Conservation (phyloP, 2,113 vertebrate genomes). For the Tachycineta bicolor region DNA sequence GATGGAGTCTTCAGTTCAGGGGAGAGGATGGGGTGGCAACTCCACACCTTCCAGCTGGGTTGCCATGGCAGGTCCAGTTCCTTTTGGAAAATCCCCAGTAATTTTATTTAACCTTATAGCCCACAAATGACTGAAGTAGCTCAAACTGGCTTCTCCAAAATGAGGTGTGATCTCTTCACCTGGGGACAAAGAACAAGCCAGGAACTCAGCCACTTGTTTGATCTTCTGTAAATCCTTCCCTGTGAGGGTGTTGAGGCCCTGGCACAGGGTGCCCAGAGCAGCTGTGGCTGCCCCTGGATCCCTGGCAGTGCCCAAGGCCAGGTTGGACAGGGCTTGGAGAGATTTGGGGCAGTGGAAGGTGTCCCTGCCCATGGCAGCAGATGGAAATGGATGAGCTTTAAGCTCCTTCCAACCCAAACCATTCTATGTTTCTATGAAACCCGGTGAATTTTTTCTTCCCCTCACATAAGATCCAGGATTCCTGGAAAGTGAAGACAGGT, state of each 20-base stretch:
- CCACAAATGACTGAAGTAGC: neutral
- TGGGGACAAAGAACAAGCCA: neutral
- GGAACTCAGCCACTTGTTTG: neutral
- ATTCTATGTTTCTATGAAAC: neutral
- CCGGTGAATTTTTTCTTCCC: neutral
- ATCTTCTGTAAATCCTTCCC: neutral
- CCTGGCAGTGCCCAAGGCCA: neutral
- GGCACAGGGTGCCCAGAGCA: neutral
- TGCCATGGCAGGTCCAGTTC: neutral
- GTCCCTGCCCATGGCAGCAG: neutral
- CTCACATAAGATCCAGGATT: fast-evolving
- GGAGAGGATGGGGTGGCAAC: neutral
- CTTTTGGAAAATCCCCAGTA: neutral
- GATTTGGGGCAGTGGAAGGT: neutral
- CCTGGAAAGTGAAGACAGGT: neutral
- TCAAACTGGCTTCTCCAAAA: neutral
- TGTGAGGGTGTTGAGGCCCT: fast-evolving
- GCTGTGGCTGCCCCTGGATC: neutral
- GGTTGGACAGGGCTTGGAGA: neutral
- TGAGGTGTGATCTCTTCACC: neutral
- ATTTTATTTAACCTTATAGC: neutral
- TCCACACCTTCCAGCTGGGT: neutral
- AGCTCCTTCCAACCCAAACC: neutral
- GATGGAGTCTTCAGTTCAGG: neutral
- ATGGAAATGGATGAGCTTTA: fast-evolving